Evolutionary conservation across 2,113 vertebrate species (phyloP), one percentile per base, ranked within the genome.

Genomic region (Pygoscelis adeliae): DNA sequence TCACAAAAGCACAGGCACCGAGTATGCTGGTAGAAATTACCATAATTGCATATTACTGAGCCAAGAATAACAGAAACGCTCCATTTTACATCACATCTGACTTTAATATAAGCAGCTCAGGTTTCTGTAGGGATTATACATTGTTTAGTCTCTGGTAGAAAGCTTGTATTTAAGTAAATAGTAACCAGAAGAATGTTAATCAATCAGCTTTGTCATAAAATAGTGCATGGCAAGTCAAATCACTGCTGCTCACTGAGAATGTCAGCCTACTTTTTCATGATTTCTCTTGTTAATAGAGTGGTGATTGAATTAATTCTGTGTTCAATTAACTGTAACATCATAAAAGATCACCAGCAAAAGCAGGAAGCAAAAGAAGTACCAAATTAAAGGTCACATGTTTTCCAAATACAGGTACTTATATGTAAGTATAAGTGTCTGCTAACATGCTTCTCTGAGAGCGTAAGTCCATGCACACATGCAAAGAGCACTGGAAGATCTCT

Each of bases 11-110:
- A 82, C 55, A 88, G 62, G 58, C 92, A 56, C 13, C 47, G 62
- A 88, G 46, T 52, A 77, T 55, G 56, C 56, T 88, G 65, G 79
- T 87, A 91, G 72, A 94, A 95, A 92, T 96, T 84, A 81, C 46
- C 90, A 73, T 90, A 90, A 90, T 80, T 65, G 32, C 71, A 29
- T 83, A 73, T 56, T 56, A 32, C 40, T 65, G 62, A 89, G 94
- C 89, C 97, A 98, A 96, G 79, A 95, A 96, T 92, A 97, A 97
- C 77, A 94, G 88, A 92, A 96, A 79, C 49, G 76, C 91, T 96
- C 67, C 9, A 82, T 90, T 98, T 96, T 76, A 88, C 74, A 67
- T 86, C 78, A 66, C 46, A 83, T 92, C 70, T 93, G 93, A 84
- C 36, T 61, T 69, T 81, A 94, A 69, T 95, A 89, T 44, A 88